phyloP scores from a whole-genome alignment of 2,797 vertebrate species.

The Cuniculus paca region DNA sequence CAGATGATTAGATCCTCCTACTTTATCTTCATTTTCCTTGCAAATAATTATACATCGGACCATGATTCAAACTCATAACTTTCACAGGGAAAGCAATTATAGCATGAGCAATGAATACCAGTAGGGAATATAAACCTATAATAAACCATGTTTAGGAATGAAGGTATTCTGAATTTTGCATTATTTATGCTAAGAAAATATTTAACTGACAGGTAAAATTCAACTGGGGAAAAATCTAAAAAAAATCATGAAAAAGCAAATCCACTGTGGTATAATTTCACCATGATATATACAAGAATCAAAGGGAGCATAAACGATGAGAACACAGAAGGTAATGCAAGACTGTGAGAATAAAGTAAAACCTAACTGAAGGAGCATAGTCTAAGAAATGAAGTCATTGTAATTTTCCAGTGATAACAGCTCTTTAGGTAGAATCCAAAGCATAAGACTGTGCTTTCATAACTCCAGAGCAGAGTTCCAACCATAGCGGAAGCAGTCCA shows the following conservation, averaged over 20 bases:
- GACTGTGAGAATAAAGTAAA: neutral
- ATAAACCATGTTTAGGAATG: slow-evolving; percentile 48
- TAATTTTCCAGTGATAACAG: neutral
- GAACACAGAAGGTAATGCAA: neutral
- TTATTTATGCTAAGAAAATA: slow-evolving; percentile 59
- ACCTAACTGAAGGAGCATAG: neutral
- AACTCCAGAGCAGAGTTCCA: neutral
- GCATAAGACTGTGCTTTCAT: neutral
- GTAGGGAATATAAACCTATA: neutral
- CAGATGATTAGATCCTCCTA: slow-evolving; percentile 33
- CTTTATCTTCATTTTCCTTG: slow-evolving; percentile 69
- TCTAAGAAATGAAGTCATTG: neutral
- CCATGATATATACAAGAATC: neutral
- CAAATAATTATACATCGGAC: slow-evolving; percentile 60
- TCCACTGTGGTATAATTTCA: neutral
- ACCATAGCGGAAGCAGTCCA: neutral
- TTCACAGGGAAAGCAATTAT: slow-evolving; percentile 58
- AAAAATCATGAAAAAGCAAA: neutral
- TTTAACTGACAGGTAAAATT: slow-evolving; percentile 50
- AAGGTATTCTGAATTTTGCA: slow-evolving; percentile 62
- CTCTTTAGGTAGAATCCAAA: neutral
- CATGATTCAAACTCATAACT: slow-evolving; percentile 64
- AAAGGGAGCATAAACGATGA: neutral
- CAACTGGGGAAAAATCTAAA: slow-evolving; percentile 38
- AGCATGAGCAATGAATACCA: neutral